These are phyloP conservation scores for Nesogale talazaci DNA, from an alignment of 2,113 vertebrate genomes.

Conservation along the genomic window DNA sequence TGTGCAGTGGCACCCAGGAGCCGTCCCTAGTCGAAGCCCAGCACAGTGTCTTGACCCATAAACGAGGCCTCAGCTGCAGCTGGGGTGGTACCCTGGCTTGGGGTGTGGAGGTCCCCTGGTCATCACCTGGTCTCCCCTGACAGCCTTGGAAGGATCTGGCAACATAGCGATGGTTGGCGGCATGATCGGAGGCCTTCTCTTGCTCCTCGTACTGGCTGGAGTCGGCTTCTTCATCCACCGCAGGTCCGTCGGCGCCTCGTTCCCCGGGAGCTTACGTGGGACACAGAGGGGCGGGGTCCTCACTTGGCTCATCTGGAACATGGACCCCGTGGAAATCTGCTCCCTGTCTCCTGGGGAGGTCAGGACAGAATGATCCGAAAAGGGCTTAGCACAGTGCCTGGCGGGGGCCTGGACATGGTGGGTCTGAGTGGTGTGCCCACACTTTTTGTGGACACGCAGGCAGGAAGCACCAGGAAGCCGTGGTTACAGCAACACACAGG, in stretches of 20 bases:
- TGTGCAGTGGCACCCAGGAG: background rate
- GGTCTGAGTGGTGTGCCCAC: background rate
- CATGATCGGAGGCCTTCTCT: constrained; percentile 70
- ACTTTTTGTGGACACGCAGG: background rate
- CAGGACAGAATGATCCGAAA: background rate
- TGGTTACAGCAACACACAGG: background rate
- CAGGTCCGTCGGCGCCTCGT: constrained; percentile 77
- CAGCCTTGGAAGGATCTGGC: constrained; percentile 79
- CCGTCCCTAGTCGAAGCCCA: too few relatives aligned
- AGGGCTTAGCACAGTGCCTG: background rate
- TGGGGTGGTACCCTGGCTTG: background rate
- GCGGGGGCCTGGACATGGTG: rapidly evolving
- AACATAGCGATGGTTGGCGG: constrained; percentile 86
- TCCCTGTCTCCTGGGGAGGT: rapidly evolving
- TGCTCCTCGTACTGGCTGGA: constrained; percentile 86
- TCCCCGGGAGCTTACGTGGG: background rate
- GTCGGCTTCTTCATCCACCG: constrained; percentile 87
- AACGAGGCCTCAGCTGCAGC: background rate
- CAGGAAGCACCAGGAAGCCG: background rate
- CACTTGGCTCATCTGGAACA: background rate
- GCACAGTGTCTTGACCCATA: background rate
- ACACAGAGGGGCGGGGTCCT: background rate
- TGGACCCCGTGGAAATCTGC: background rate
- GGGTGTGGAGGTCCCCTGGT: background rate
- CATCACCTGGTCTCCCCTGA: rapidly evolving